A percentile compares a stretch with the other conserved stretches of the same genome.
Evolutionary conservation across 2,888 invertebrate species (phyloP).

Genomic region (Sinodicranocentrus sp.): DNA sequence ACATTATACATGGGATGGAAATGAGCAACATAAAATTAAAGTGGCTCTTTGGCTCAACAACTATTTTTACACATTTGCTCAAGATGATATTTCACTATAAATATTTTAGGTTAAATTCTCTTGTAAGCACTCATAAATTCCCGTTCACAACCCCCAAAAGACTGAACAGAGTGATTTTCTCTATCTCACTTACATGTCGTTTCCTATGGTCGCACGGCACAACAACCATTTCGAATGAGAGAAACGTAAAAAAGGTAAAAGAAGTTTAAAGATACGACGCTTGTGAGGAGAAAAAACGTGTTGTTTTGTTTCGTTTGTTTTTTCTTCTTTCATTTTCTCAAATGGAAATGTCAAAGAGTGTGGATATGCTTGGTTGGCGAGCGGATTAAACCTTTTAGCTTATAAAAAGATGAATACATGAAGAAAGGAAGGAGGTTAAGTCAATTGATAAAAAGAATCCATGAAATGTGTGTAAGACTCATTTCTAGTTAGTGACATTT

Average conservation of each 20-base stretch:
- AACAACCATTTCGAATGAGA: background rate
- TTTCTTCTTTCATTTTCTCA: too few relatives aligned
- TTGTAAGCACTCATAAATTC: slow-evolving; percentile 68
- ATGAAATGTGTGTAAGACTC: too few relatives aligned
- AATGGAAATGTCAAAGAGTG: too few relatives aligned
- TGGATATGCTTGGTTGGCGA: too few relatives aligned
- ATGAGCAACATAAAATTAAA: slow-evolving; percentile 47
- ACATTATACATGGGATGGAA: background rate
- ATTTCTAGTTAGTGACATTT: too few relatives aligned
- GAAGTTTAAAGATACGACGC: slow-evolving; percentile 1
- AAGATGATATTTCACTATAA: slow-evolving; percentile 67
- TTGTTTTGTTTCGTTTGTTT: background rate
- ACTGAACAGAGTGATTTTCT: background rate
- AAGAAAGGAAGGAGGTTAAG: too few relatives aligned
- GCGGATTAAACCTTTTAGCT: too few relatives aligned
- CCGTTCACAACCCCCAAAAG: slow-evolving; percentile 66
- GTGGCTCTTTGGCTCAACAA: slow-evolving; percentile 56
- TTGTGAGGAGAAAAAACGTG: slow-evolving; percentile 21
- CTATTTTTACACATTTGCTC: slow-evolving; percentile 56
- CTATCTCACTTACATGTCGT: background rate
- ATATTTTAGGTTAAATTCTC: slow-evolving; percentile 63
- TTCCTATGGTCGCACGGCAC: too few relatives aligned
- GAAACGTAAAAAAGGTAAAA: background rate
- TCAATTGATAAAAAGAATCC: too few relatives aligned
- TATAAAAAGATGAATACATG: too few relatives aligned